Evolutionary conservation across 35 echinoderm and acorn worm genomes (phyloP).

Genomic region (Holothuria glaberrima): DNA sequence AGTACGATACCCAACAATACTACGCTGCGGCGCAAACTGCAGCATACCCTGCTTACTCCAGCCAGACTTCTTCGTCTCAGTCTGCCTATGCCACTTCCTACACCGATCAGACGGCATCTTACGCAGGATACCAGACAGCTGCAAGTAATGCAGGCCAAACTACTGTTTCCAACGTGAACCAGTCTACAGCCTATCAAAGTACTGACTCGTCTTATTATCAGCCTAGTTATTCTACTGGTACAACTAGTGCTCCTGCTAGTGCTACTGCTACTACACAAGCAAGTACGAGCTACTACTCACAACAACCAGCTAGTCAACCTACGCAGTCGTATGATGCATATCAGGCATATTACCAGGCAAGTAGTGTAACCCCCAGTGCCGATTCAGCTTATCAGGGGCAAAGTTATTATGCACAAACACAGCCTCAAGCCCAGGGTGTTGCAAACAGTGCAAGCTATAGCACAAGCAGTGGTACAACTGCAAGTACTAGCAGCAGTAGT

Average conservation of each 20-base stretch:
- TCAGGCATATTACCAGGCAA: not conserved
- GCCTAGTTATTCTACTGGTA: not conserved
- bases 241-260: not conserved
- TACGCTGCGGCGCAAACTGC: conserved; percentile 9
- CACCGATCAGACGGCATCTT: conserved; percentile 1
- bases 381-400: not conserved
- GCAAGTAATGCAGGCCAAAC: not conserved
- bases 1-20: conserved; percentile 6
- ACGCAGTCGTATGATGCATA: not conserved
- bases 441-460: not conserved
- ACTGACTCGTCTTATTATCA: not conserved
- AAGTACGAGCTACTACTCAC: too few relatives aligned
- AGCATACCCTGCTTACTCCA: not conserved
- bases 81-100: not conserved
- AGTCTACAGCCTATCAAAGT: not conserved
- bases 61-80: conserved; percentile 3
- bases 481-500: not conserved
- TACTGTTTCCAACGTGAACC: not conserved
- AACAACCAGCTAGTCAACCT: not conserved
- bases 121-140: not conserved
- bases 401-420: conserved; percentile 26
- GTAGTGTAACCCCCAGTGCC: not conserved
- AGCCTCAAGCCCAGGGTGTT: not conserved
- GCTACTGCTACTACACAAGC: not conserved
- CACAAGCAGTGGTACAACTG: not conserved